Evolutionary conservation across 2,888 invertebrate species (phyloP), one percentile per base, ranked within the genome.

Genomic region (Eupithecia pulchellata): DNA sequence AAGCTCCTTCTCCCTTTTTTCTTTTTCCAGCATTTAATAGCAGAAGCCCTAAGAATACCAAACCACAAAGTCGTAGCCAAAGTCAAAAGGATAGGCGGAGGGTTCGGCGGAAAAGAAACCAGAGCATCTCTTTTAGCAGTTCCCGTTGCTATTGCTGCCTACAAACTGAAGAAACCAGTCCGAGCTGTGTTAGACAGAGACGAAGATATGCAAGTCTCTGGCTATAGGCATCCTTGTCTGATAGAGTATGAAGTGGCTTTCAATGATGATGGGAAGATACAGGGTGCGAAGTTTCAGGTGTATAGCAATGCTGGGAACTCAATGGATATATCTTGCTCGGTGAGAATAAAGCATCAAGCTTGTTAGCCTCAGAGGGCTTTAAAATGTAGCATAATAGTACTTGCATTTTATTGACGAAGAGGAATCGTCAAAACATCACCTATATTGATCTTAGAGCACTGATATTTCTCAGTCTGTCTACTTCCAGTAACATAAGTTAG

Each of bases 41-140:
- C 97, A 4, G 89, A 95, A 77, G 93, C 95, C 25, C 92, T 98
- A 47, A 94, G 94, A 52, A 92, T 97, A 71, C 96, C 96, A 0
- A 95, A 95, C 72, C 96, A 96, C 83, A 96, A 96, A 90, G 92
- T 98, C 11, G 93, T 95, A 2, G 95, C 95, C 36, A 96, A 96
- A 87, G 96, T 97, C 0, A 97, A 97, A 87, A 94, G 98, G 79
- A 89, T 98, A 69, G 98, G 98, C 1, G 98, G 98, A 39, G 98
- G 97, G 61, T 98, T 98, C 86, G 98, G 98, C 17, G 98, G 98
- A 0, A 98, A 98, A 89, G 98, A 98, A 90, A 96, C 97, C 0
- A 95, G 96, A 77, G 89, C 95, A 4, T 81, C 90, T 4, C 77
- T 96, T 11, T 83, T 97, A 29, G 95, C 96, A 2, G 80, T 97